These are phyloP conservation scores for Phycodurus eques DNA, from an alignment of 2,113 vertebrate species.

Conservation along the genomic window DNA sequence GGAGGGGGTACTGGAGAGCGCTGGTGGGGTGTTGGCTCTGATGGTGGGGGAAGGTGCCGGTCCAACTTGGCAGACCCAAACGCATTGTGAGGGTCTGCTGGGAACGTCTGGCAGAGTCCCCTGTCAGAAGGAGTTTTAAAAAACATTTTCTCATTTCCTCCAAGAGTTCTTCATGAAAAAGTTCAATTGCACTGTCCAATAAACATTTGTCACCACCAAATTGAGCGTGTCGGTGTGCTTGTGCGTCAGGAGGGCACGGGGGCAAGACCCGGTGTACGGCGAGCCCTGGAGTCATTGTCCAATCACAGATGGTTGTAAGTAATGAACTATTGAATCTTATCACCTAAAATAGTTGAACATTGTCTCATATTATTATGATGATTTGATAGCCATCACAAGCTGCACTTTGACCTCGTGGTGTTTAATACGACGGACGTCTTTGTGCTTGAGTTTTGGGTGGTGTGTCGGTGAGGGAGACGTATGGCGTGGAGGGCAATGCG, in stretches of 20 bases:
- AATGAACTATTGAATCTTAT: not conserved
- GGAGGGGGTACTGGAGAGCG: too few species aligned
- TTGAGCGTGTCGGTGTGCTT: conserved; percentile 23
- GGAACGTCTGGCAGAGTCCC: too few species aligned
- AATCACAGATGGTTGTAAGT: conserved; percentile 73
- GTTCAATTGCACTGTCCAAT: too few species aligned
- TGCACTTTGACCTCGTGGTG: not conserved
- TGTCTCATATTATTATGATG: not conserved
- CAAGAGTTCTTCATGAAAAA: too few species aligned
- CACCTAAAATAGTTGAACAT: not conserved
- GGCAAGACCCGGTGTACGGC: conserved; percentile 77
- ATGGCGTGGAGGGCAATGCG: conserved; percentile 81
- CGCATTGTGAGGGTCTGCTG: too few species aligned
- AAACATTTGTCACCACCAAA: too few species aligned
- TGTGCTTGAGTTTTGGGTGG: conserved; percentile 32
- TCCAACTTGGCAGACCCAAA: too few species aligned
- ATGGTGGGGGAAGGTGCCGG: too few species aligned
- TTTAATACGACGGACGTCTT: not conserved
- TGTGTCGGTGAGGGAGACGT: conserved; percentile 67
- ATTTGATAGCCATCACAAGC: not conserved
- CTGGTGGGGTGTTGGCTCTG: too few species aligned
- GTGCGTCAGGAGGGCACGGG: conserved; percentile 65
- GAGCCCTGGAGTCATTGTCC: conserved; percentile 80
- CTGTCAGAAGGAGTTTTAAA: too few species aligned
- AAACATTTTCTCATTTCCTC: too few species aligned